Evolutionary conservation across 1,140 invertebrate genomes (phyloP).

Genomic region (Phymorhynchus buccinoides): DNA sequence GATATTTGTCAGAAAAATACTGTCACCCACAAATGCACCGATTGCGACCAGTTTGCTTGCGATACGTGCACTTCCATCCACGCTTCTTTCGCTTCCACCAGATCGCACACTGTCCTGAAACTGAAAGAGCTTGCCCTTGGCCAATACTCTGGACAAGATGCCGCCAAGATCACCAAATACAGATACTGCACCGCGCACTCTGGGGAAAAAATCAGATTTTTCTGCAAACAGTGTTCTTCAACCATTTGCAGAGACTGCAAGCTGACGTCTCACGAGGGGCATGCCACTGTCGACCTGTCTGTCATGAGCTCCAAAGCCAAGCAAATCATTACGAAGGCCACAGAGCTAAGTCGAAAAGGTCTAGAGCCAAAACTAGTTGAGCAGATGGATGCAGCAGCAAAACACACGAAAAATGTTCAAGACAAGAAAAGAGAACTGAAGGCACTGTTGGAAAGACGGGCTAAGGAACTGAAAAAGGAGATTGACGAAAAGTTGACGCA

Average conservation of each 20-base stretch:
- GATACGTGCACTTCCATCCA: constrained; percentile 28
- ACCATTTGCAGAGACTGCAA: constrained; percentile 42
- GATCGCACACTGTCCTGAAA: constrained; percentile 27
- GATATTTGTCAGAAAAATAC: background rate
- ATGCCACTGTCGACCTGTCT: constrained; percentile 25
- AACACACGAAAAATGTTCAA: background rate
- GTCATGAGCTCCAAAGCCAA: background rate
- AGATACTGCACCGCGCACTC: constrained; percentile 34
- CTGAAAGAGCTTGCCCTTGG: background rate
- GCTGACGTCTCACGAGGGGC: constrained; percentile 38
- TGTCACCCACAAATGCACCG: constrained; percentile 21
- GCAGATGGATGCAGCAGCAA: background rate
- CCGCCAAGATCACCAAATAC: background rate
- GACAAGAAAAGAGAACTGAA: background rate
- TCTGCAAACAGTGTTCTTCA: constrained; percentile 18
- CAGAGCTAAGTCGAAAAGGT: background rate
- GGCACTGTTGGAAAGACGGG: background rate
- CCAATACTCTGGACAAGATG: background rate
- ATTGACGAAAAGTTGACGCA: background rate
- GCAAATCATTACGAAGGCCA: background rate
- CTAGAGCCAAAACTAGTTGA: background rate
- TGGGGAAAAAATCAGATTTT: constrained; percentile 31
- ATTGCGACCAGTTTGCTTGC: constrained; percentile 36
- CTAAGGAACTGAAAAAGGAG: constrained; percentile 3
- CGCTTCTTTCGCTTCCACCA: constrained; percentile 22